Percentiles rank a stretch among this genome's conserved stretches.
Evolutionary conservation across 1,140 invertebrate species (phyloP).

Genomic region (Aphelenchoides fujianensis): DNA sequence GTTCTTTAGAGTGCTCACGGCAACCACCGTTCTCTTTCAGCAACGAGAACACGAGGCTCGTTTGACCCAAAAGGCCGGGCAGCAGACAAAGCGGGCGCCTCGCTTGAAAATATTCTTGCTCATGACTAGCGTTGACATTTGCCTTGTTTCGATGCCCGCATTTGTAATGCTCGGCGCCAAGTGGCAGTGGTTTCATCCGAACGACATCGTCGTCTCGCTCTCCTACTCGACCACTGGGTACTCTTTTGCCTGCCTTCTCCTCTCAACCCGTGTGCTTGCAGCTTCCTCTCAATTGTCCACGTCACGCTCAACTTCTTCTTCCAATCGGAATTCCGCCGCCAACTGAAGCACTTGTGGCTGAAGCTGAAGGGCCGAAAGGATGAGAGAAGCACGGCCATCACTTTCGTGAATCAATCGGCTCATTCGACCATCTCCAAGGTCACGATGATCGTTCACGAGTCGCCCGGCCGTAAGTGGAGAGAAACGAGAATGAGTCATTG

Average conservation of each 20-base stretch:
- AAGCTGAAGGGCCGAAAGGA: not conserved
- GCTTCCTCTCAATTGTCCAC: slow-evolving; percentile 7
- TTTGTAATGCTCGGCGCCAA: slow-evolving; percentile 33
- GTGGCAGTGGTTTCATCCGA: slow-evolving; percentile 18
- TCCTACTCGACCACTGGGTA: slow-evolving; percentile 25
- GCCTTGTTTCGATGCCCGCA: slow-evolving; percentile 22
- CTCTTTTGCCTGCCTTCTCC: not conserved
- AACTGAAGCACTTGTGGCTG: not conserved
- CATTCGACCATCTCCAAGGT: not conserved
- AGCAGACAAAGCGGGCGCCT: slow-evolving; percentile 15
- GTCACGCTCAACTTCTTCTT: slow-evolving; percentile 9
- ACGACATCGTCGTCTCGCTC: slow-evolving; percentile 16
- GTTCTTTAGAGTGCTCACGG: not conserved
- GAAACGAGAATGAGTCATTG: too few species aligned
- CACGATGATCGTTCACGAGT: not conserved
- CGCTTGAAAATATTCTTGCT: slow-evolving; percentile 24
- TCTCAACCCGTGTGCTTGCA: not conserved
- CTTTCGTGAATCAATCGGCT: not conserved
- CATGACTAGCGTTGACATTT: slow-evolving; percentile 32
- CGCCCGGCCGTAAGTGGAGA: not conserved
- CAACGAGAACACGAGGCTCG: slow-evolving; percentile 9
- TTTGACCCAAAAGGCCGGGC: not conserved
- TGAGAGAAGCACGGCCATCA: not conserved
- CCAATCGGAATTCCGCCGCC: slow-evolving; percentile 9
- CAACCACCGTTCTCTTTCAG: not conserved